These are phyloP conservation scores for Prunella fulvescens DNA, from an alignment of 2,113 vertebrate species.

Conservation along the genomic window DNA sequence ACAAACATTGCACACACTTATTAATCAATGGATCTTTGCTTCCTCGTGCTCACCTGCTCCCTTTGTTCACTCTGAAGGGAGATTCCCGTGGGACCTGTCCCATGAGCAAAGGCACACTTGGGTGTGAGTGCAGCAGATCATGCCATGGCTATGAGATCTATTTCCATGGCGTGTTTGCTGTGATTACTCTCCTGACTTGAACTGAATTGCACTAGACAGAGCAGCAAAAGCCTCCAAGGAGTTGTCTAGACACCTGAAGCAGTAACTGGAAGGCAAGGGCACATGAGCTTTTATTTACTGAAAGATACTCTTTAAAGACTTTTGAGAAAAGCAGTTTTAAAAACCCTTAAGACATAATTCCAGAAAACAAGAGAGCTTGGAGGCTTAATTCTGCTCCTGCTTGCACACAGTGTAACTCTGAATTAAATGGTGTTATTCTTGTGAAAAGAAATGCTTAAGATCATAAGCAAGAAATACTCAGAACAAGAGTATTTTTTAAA, in stretches of 20 bases:
- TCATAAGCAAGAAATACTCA: background rate
- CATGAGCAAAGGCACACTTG: background rate
- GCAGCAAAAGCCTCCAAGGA: slow-evolving; percentile 22
- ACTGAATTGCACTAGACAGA: slow-evolving; percentile 11
- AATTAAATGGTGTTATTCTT: background rate
- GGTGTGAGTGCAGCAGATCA: background rate
- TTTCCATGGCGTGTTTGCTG: background rate
- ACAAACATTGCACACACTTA: background rate
- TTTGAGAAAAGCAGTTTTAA: slow-evolving; percentile 42
- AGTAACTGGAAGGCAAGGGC: slow-evolving; percentile 57
- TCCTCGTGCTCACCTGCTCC: fast-evolving
- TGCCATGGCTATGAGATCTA: background rate
- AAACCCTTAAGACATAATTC: background rate
- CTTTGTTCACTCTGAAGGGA: background rate
- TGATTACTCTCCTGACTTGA: background rate
- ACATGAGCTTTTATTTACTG: slow-evolving; percentile 46
- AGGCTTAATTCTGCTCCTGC: background rate
- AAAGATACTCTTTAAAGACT: slow-evolving; percentile 30
- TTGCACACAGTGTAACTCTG: background rate
- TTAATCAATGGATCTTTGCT: background rate
- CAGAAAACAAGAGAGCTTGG: background rate
- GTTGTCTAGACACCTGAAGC: slow-evolving; percentile 60
- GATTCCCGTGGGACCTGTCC: background rate
- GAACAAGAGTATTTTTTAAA: background rate
- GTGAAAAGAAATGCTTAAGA: background rate